A percentile compares a stretch with the other conserved stretches of the same genome.
phyloP scores from a whole-genome alignment of 2,888 invertebrate genomes.

The Rhorus exstirpatorius region DNA sequence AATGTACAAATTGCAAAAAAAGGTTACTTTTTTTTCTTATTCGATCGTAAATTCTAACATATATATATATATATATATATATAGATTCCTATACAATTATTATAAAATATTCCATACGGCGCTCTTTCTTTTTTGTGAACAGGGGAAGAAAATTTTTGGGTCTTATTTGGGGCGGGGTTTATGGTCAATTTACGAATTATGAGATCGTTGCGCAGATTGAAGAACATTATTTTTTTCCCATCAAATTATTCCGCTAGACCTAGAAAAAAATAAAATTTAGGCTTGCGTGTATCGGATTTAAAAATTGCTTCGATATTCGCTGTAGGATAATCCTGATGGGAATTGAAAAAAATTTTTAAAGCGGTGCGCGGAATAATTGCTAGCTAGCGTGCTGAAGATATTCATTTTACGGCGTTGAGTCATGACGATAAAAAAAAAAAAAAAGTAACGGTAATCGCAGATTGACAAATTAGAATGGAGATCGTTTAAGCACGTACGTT shows the following conservation, averaged over 20 bases:
- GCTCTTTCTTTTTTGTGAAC: conserved; percentile 42
- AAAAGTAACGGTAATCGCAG: conserved; percentile 28
- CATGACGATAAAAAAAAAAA: conserved; percentile 34
- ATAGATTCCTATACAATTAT: conserved; percentile 61
- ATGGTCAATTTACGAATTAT: conserved; percentile 53
- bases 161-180: conserved; percentile 8
- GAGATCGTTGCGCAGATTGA: conserved; percentile 57
- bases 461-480: conserved; percentile 33
- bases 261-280: conserved; percentile 77
- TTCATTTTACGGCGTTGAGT: conserved; percentile 14
- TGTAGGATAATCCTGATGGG: conserved; percentile 54
- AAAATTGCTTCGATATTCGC: not conserved
- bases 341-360: too few relatives aligned
- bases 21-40: conserved; percentile 27
- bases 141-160: conserved; percentile 13
- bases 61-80: too few relatives aligned
- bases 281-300: conserved; percentile 56
- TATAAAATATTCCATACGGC: conserved; percentile 63
- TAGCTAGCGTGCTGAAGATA: conserved; percentile 45
- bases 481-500: conserved; percentile 11
- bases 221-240: conserved; percentile 71
- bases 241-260: conserved; percentile 83
- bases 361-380: conserved; percentile 33
- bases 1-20: conserved; percentile 60
- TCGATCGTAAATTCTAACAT: conserved; percentile 43